phyloP scores from a whole-genome alignment of 1,140 invertebrate species.

The Melitaea cinxia region DNA sequence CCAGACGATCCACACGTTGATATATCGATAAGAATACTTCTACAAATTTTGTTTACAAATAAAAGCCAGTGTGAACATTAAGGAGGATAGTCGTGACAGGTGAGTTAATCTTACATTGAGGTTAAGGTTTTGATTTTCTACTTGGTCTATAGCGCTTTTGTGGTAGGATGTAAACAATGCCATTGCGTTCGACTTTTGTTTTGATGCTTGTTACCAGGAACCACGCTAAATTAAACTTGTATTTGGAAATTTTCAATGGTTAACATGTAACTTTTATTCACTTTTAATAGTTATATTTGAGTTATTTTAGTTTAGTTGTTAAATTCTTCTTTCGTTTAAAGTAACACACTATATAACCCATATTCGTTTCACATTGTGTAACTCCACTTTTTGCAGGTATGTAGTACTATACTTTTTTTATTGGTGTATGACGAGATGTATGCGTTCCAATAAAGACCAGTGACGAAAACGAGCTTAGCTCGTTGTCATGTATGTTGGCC shows the following conservation, averaged over 20 bases:
- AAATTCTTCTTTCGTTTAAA: neutral
- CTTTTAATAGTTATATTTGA: neutral
- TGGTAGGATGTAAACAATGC: slow-evolving; percentile 25
- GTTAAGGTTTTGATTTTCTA: slow-evolving; percentile 45
- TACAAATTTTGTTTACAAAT: slow-evolving; percentile 70
- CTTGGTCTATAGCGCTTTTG: neutral
- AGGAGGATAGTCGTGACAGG: slow-evolving; percentile 67
- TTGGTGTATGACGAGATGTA: slow-evolving; percentile 16
- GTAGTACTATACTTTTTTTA: no score
- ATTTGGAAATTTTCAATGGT: slow-evolving; percentile 7
- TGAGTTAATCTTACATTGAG: slow-evolving; percentile 62
- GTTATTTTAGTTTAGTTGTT: neutral
- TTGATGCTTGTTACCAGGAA: slow-evolving; percentile 10
- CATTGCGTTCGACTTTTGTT: slow-evolving; percentile 15
- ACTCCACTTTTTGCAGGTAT: neutral
- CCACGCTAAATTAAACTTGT: slow-evolving; percentile 23
- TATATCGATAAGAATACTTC: slow-evolving; percentile 30
- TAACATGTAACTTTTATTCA: neutral
- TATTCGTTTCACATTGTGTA: slow-evolving; percentile 10
- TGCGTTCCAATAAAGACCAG: slow-evolving; percentile 37
- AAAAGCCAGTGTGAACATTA: slow-evolving; percentile 53
- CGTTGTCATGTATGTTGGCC: no score
- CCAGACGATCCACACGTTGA: slow-evolving; percentile 51
- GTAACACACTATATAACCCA: neutral
- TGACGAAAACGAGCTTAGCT: slow-evolving; percentile 46